These are phyloP conservation scores for Epizoanthus ramosus DNA, from an alignment of 92 coral and sea anemone genomes.

Conservation along the genomic window DNA sequence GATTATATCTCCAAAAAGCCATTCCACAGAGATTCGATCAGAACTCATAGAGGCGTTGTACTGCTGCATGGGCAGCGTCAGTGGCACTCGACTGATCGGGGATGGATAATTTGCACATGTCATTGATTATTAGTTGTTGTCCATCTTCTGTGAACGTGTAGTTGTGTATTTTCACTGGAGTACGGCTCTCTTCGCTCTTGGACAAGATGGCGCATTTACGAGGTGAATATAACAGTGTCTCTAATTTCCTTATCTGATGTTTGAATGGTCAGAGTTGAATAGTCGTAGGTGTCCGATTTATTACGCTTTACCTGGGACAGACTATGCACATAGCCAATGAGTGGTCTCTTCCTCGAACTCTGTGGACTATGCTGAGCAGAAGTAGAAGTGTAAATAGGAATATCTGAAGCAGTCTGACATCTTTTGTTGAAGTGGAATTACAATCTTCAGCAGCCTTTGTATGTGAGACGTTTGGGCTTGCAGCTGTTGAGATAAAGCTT, in stretches of 20 bases:
- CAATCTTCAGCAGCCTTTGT: background rate
- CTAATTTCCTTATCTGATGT: slow-evolving; percentile 1
- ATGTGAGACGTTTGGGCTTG: slow-evolving; percentile 10
- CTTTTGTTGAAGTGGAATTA: background rate
- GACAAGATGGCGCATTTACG: slow-evolving; percentile 1
- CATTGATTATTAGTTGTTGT: slow-evolving; percentile 40
- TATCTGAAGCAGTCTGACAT: slow-evolving; percentile 4
- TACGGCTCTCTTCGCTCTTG: slow-evolving; percentile 22
- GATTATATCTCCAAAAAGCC: no score
- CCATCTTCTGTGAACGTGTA: slow-evolving; percentile 37
- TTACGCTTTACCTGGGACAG: slow-evolving; percentile 27
- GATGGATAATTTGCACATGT: slow-evolving; percentile 48
- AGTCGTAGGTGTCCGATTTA: slow-evolving; percentile 26
- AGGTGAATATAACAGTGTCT: slow-evolving; percentile 28
- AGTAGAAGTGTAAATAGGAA: background rate
- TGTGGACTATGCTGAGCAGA: background rate
- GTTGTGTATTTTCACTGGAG: slow-evolving; percentile 27
- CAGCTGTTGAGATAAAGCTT: background rate
- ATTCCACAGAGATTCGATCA: background rate
- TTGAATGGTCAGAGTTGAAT: slow-evolving; percentile 25
- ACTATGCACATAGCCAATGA: slow-evolving; percentile 13
- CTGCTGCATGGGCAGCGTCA: background rate
- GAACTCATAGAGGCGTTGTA: slow-evolving; percentile 8
- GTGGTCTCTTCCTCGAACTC: background rate
- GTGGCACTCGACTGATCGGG: slow-evolving; percentile 34